A percentile compares a stretch with the other conserved stretches of the same genome.
phyloP scores from a whole-genome alignment of 2,888 invertebrate genomes.

The Plagodis dolabraria region DNA sequence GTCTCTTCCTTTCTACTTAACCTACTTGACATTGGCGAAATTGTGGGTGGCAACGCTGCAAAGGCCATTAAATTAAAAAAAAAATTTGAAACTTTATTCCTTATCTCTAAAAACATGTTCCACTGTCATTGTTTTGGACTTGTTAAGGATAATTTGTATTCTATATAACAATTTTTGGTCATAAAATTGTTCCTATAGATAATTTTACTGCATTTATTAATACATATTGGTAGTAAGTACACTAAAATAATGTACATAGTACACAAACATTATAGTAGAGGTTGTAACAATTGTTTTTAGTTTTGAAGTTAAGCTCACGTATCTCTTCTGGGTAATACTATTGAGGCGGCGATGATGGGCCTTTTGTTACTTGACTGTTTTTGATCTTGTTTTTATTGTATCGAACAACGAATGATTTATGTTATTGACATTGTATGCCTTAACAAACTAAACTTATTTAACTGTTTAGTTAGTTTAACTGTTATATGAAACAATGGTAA shows the following conservation, averaged over 20 bases:
- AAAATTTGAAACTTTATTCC: background rate
- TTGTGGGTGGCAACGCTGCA: too few relatives aligned
- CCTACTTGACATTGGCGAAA: too few relatives aligned
- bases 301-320: constrained; percentile 68
- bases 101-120: background rate
- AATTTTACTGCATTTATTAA: constrained; percentile 17
- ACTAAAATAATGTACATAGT: background rate
- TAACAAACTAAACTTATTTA: constrained; percentile 40
- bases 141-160: constrained; percentile 4
- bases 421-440: constrained; percentile 43
- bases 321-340: constrained; percentile 41
- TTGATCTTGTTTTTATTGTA: constrained; percentile 46
- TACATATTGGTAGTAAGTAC: constrained; percentile 14
- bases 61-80: too few relatives aligned
- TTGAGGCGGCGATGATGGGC: constrained; percentile 51
- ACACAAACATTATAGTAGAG: background rate
- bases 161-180: background rate
- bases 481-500: constrained; percentile 35
- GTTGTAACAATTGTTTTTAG: constrained; percentile 31
- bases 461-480: constrained; percentile 31
- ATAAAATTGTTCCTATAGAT: constrained; percentile 20
- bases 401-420: constrained; percentile 50
- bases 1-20: too few relatives aligned
- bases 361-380: constrained; percentile 51
- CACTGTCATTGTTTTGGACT: background rate